Conservation (phyloP, 1,140 invertebrate genomes). For the Megathymus violae region DNA sequence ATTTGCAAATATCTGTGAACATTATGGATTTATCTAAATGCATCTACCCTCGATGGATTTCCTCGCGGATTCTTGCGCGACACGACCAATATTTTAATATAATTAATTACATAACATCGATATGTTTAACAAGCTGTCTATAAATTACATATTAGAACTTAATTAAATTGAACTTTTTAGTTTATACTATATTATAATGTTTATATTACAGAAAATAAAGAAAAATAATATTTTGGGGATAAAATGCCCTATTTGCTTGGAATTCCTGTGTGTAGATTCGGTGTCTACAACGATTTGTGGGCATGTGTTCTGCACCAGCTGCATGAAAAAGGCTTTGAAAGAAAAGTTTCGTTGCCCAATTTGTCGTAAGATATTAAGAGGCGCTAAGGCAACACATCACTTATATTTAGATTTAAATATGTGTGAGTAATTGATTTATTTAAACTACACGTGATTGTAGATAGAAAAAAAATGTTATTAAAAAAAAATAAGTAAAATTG, state of each 20-base stretch:
- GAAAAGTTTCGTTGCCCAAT: constrained; percentile 40
- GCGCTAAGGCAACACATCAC: constrained; percentile 37
- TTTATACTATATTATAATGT: background rate
- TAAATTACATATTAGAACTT: no score
- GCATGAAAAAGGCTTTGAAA: constrained; percentile 40
- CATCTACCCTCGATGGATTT: no score
- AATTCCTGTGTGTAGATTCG: constrained; percentile 35
- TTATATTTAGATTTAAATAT: constrained; percentile 38
- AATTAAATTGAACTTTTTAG: no score
- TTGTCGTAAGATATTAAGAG: constrained; percentile 41
- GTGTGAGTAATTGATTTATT: background rate
- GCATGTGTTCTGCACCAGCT: constrained; percentile 49
- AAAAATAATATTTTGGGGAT: constrained; percentile 39
- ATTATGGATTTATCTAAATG: no score
- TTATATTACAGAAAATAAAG: constrained; percentile 40
- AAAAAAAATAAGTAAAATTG: background rate
- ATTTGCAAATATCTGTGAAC: no score
- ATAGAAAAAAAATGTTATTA: no score
- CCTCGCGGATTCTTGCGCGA: no score
- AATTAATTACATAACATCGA: no score
- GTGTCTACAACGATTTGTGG: constrained; percentile 48
- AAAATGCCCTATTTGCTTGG: constrained; percentile 52
- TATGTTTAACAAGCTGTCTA: no score
- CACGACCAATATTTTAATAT: no score
- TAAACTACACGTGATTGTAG: background rate